A percentile compares a stretch with the other conserved stretches of the same genome.
Evolutionary conservation across 2,888 invertebrate genomes (phyloP).

Genomic region (Alsophila aescularia): DNA sequence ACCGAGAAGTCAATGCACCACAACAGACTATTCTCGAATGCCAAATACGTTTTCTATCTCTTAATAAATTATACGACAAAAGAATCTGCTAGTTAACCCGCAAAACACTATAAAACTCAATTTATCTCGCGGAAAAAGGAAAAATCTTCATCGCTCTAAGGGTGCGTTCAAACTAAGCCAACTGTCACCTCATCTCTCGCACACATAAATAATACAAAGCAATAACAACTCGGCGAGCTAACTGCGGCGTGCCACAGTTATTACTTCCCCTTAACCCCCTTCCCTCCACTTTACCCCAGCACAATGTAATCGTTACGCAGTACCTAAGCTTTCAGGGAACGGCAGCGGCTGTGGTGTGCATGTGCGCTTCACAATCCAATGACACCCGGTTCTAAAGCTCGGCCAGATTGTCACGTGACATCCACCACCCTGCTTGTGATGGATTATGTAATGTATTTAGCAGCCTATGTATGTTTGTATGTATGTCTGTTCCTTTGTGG

Average conservation of each 20-base stretch:
- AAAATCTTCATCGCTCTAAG: constrained; percentile 36
- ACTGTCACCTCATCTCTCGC: constrained; percentile 62
- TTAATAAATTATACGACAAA: not conserved
- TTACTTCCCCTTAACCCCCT: constrained; percentile 58
- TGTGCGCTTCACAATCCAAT: too few species aligned
- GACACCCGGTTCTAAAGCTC: constrained; percentile 11
- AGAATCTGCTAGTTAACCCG: constrained; percentile 10
- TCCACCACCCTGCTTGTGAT: too few species aligned
- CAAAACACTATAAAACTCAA: constrained; percentile 28
- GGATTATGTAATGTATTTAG: too few species aligned
- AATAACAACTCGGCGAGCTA: constrained; percentile 74
- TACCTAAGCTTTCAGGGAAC: constrained; percentile 4
- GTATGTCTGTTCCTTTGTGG: too few species aligned
- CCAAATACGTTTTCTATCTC: too few species aligned
- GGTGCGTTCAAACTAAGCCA: constrained; percentile 49
- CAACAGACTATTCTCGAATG: not conserved
- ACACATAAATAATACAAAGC: constrained; percentile 78
- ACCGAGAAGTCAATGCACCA: too few species aligned
- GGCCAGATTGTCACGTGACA: too few species aligned
- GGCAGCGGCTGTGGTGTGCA: too few species aligned
- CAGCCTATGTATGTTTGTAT: too few species aligned
- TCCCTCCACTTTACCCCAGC: constrained; percentile 35
- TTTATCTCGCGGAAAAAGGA: constrained; percentile 31
- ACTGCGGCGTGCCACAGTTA: constrained; percentile 77
- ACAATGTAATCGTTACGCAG: constrained; percentile 16